Evolutionary conservation across 2,797 vertebrate species (phyloP).

Genomic region (Molossus molossus): DNA sequence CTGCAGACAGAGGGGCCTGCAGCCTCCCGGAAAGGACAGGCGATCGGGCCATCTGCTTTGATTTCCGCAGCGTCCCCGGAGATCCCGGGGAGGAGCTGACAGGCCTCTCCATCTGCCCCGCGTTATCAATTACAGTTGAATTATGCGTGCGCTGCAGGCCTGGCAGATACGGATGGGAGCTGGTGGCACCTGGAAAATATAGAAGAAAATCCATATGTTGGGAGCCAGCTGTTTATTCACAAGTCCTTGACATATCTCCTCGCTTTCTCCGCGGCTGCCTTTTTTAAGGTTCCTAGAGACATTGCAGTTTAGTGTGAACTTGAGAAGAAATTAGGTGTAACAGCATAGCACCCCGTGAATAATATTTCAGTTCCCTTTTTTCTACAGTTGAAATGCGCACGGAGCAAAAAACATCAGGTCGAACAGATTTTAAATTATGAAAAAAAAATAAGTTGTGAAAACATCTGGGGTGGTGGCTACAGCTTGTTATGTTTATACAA

Average conservation of each 20-base stretch:
- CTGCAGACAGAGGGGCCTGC: conserved; percentile 92
- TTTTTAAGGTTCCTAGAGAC: conserved; percentile 89
- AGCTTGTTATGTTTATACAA: conserved; percentile 87
- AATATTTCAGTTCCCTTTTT: conserved; percentile 84
- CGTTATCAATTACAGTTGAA: conserved; percentile 99
- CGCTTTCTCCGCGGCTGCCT: conserved; percentile 87
- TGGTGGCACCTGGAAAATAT: conserved; percentile 92
- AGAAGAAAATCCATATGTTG: conserved; percentile 92
- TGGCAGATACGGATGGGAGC: conserved; percentile 93
- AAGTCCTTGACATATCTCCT: conserved; percentile 90
- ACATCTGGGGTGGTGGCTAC: conserved; percentile 86
- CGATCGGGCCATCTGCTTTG: conserved; percentile 99
- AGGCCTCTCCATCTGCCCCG: conserved; percentile 97
- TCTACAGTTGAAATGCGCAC: conserved; percentile 77
- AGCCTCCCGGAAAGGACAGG: conserved; percentile 98
- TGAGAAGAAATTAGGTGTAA: conserved; percentile 88
- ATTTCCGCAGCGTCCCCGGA: conserved; percentile 96
- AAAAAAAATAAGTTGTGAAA: conserved; percentile 83
- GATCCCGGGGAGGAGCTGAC: conserved; percentile 91
- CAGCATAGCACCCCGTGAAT: conserved; percentile 82
- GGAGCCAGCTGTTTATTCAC: conserved; percentile 93
- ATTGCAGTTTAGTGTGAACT: conserved; percentile 88
- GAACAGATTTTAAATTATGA: conserved; percentile 89
- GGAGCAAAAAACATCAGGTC: conserved; percentile 77
- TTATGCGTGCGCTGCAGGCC: conserved; percentile 91